Evolutionary conservation across 1,140 invertebrate species (phyloP), one percentile per base, ranked within the genome.

Genomic region (Magallana angulata): DNA sequence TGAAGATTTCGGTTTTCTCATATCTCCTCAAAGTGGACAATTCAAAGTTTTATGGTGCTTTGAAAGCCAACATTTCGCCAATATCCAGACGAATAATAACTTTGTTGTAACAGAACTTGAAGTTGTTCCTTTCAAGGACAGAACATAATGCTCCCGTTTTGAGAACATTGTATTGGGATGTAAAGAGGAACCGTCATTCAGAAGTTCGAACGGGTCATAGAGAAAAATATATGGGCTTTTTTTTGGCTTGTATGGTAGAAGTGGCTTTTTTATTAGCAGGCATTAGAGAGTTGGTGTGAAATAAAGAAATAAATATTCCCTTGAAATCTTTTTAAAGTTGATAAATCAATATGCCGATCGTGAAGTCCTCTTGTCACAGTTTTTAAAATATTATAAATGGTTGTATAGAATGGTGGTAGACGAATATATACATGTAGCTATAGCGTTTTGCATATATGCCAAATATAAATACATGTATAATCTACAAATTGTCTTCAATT

Each of bases 31-130:
- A 30, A 76, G 68, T 76, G 68, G 68, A 76, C 68, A 76, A 76
- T 76, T 76, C 68, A 76, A 48, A 76, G 18, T 76, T 76, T 76
- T 76, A 76, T 76, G 18, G 14, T 18, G 60, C 36, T 64, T 64
- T 64, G 60, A 64, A 64, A 64, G 60, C 16, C 16, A 9, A 76
- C 24, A 30, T 30, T 76, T 12, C 12, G 24, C 68, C 24, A 76
- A 30, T 76, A 76, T 76, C 8, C 24, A 12, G 6, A 24, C 24
- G 68, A 18, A 76, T 36, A 76, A 76, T 24, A 76, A 76, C 68
- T 76, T 12, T 76, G 68, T 76, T 76, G 68, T 76, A 76, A 76
- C 24, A 76, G 3, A 76, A 76, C 18, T 76, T 76, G 8, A 76
- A 76, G 18, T 76, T 18, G 24, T 30, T 18, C 36, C 24, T 30